phyloP scores from a whole-genome alignment of 2,113 vertebrate species.

The Mionectes macconnelli region DNA sequence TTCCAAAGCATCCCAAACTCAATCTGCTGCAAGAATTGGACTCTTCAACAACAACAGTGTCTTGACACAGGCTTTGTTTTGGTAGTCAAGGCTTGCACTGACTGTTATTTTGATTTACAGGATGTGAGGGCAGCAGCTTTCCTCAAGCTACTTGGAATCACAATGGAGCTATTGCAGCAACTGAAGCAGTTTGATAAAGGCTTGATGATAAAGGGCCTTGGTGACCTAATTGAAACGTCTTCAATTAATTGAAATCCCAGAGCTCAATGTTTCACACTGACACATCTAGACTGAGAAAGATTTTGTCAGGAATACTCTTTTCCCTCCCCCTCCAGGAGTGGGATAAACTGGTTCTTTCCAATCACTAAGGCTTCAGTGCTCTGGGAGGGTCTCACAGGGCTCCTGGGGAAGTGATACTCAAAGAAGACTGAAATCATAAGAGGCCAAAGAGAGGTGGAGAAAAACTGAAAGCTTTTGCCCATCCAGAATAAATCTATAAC shows the following conservation, averaged over 20 bases:
- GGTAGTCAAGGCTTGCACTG: neutral
- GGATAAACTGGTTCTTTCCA: neutral
- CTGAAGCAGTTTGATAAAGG: neutral
- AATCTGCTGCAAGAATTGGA: neutral
- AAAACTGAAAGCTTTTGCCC: neutral
- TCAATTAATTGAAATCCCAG: neutral
- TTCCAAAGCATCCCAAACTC: neutral
- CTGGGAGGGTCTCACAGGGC: neutral
- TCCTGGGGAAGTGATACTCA: neutral
- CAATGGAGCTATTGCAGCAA: neutral
- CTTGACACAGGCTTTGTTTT: neutral
- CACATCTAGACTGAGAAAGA: neutral
- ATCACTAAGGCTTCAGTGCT: neutral
- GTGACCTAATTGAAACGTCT: neutral
- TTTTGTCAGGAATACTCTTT: neutral
- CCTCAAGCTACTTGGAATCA: neutral
- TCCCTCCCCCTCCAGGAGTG: fast-evolving
- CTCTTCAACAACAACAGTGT: neutral
- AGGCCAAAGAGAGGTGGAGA: neutral
- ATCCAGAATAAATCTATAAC: neutral
- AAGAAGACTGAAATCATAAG: fast-evolving
- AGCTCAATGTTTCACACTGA: neutral
- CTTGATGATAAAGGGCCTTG: neutral
- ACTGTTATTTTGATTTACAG: neutral
- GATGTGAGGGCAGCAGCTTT: neutral